Conservation (phyloP, 2,888 invertebrate genomes). For the Thera britannica region DNA sequence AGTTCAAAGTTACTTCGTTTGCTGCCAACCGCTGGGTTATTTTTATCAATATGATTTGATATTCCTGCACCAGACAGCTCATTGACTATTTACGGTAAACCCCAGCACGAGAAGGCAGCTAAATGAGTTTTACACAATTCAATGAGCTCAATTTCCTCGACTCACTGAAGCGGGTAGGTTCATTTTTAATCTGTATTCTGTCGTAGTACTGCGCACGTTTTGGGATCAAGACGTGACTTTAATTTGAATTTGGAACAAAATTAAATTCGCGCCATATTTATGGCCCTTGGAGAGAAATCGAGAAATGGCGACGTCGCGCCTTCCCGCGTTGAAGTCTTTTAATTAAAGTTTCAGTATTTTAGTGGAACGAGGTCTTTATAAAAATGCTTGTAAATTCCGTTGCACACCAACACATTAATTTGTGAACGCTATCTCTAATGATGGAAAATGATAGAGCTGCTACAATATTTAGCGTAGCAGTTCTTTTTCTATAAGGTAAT, state of each 20-base stretch:
- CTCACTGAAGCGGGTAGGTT: slow-evolving; percentile 30
- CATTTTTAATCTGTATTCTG: slow-evolving; percentile 60
- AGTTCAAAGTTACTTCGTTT: neutral
- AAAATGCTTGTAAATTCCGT: neutral
- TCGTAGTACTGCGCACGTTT: slow-evolving; percentile 71
- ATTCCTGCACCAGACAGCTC: slow-evolving; percentile 9
- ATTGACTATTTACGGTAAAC: slow-evolving; percentile 27
- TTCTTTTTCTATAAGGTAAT: neutral
- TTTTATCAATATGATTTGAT: neutral
- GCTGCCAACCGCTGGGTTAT: neutral
- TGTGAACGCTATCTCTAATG: too few species aligned
- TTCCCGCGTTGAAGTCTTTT: slow-evolving; percentile 43
- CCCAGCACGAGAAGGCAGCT: slow-evolving; percentile 22
- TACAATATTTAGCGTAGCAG: too few species aligned
- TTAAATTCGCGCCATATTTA: slow-evolving; percentile 80
- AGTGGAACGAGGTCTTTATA: neutral
- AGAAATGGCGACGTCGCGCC: slow-evolving; percentile 49
- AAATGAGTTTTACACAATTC: slow-evolving; percentile 39
- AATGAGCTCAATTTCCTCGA: slow-evolving; percentile 34
- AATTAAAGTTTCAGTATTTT: slow-evolving; percentile 31
- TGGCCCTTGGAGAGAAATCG: slow-evolving; percentile 73
- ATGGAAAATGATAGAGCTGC: too few species aligned
- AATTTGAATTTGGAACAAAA: slow-evolving; percentile 79
- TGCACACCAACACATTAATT: too few species aligned
- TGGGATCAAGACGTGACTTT: slow-evolving; percentile 73